Evolutionary conservation across 2,113 vertebrate genomes (phyloP).

Genomic region (Oncorhynchus masou): DNA sequence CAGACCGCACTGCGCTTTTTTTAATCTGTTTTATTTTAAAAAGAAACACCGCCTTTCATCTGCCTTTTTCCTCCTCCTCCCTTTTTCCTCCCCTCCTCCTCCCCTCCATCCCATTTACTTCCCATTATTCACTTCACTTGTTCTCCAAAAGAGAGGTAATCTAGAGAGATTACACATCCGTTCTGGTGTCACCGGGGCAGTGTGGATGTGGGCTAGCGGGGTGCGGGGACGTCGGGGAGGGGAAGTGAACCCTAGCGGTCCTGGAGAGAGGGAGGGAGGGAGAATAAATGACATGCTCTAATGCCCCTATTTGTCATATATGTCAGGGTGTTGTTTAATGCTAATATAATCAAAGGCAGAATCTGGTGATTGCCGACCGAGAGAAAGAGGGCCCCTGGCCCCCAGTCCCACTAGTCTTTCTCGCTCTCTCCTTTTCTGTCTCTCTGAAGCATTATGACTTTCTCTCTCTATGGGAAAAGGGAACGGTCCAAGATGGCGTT

Average conservation of each 20-base stretch:
- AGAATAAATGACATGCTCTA: constrained; percentile 81
- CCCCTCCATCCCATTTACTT: constrained; percentile 38
- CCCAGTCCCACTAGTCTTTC: neutral
- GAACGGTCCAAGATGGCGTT: constrained; percentile 65
- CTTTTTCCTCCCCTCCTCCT: constrained; percentile 30
- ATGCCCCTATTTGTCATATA: constrained; percentile 90
- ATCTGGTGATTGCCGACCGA: constrained; percentile 65
- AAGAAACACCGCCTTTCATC: constrained; percentile 50
- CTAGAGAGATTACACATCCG: constrained; percentile 70
- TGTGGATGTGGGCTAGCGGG: constrained; percentile 55
- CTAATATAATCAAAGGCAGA: constrained; percentile 86
- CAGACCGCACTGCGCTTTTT: constrained; percentile 11
- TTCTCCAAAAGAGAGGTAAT: constrained; percentile 50
- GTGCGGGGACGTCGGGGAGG: constrained; percentile 61
- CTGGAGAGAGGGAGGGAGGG: constrained; percentile 24
- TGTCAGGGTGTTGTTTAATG: constrained; percentile 89
- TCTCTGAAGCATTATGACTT: neutral
- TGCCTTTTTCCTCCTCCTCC: constrained; percentile 15
- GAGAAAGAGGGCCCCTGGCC: too few relatives aligned
- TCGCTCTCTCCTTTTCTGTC: neutral
- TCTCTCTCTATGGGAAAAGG: constrained; percentile 15
- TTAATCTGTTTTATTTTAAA: constrained; percentile 64
- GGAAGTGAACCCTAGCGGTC: constrained; percentile 5
- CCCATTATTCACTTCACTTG: constrained; percentile 61
- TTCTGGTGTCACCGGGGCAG: constrained; percentile 60